Conservation (phyloP, 1,140 invertebrate genomes). For the Drosophila mayri region DNA sequence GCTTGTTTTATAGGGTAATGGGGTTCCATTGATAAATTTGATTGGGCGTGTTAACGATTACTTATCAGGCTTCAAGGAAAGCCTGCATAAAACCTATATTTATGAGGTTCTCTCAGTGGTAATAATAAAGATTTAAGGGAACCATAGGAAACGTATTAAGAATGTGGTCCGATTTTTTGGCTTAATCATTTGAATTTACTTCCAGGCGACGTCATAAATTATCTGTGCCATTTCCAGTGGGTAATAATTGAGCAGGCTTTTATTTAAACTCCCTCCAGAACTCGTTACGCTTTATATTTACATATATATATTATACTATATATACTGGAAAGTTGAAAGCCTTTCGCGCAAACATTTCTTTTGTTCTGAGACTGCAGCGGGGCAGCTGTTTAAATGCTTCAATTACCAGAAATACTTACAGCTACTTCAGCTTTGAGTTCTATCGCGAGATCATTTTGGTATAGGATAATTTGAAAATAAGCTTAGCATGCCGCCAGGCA, state of each 20-base stretch:
- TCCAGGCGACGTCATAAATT: slow-evolving; percentile 10
- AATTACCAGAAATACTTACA: slow-evolving; percentile 28
- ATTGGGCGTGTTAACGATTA: slow-evolving; percentile 15
- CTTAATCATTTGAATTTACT: background rate
- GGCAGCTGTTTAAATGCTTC: slow-evolving; percentile 54
- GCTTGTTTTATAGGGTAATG: slow-evolving; percentile 5
- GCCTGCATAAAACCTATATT: slow-evolving; percentile 13
- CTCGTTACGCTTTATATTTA: background rate
- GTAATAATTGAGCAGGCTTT: slow-evolving; percentile 2
- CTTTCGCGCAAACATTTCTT: slow-evolving; percentile 48
- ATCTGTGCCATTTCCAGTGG: slow-evolving; percentile 20
- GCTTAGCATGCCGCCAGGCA: slow-evolving; percentile 55
- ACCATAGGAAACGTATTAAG: background rate
- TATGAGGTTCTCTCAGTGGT: slow-evolving; percentile 3
- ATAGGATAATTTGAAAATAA: slow-evolving; percentile 43
- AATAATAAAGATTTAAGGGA: slow-evolving; percentile 24
- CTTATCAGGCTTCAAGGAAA: slow-evolving; percentile 18
- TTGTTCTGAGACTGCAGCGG: slow-evolving; percentile 22
- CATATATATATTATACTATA: background rate
- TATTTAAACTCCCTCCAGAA: slow-evolving; percentile 17
- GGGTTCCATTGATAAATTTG: slow-evolving; percentile 32
- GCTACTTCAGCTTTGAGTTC: slow-evolving; percentile 5
- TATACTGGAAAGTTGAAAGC: slow-evolving; percentile 3
- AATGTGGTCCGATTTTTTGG: background rate
- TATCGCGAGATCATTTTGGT: slow-evolving; percentile 3